Evolutionary conservation across 1,140 invertebrate genomes (phyloP).

Genomic region (Brachionus koreanus): DNA sequence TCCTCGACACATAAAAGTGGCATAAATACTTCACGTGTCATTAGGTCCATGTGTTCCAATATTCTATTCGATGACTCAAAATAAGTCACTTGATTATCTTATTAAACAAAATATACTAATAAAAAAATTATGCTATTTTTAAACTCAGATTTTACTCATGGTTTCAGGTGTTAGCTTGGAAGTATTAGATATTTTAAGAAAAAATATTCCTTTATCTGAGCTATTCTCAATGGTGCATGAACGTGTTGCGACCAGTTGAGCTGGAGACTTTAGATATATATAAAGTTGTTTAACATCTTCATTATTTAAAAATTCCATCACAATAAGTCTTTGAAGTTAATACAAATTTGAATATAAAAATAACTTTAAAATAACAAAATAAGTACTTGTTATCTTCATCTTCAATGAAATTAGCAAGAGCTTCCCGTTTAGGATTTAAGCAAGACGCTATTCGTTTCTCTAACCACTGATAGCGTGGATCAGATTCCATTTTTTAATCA

Average conservation of each 20-base stretch:
- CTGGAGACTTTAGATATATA: conserved; percentile 50
- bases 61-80: conserved; percentile 53
- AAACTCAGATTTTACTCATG: conserved; percentile 49
- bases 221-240: conserved; percentile 45
- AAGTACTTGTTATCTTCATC: conserved; percentile 58
- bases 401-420: conserved; percentile 54
- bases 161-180: conserved; percentile 57
- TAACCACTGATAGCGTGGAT: conserved; percentile 56
- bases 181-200: conserved; percentile 55
- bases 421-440: conserved; percentile 55
- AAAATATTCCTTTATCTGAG: conserved; percentile 55
- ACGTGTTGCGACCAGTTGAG: conserved; percentile 50
- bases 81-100: conserved; percentile 56
- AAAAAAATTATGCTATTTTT: background rate
- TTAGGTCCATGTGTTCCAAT: conserved; percentile 51
- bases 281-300: conserved; percentile 56
- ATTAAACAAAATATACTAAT: background rate
- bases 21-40: conserved; percentile 56
- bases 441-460: conserved; percentile 55
- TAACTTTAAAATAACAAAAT: background rate
- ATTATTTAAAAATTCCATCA: conserved; percentile 59
- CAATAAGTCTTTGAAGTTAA: conserved; percentile 51
- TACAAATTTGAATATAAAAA: background rate
- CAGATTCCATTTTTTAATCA: conserved; percentile 46
- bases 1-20: conserved; percentile 55